Conservation (phyloP, 2,797 vertebrate species). For the Rhinoraja longicauda region DNA sequence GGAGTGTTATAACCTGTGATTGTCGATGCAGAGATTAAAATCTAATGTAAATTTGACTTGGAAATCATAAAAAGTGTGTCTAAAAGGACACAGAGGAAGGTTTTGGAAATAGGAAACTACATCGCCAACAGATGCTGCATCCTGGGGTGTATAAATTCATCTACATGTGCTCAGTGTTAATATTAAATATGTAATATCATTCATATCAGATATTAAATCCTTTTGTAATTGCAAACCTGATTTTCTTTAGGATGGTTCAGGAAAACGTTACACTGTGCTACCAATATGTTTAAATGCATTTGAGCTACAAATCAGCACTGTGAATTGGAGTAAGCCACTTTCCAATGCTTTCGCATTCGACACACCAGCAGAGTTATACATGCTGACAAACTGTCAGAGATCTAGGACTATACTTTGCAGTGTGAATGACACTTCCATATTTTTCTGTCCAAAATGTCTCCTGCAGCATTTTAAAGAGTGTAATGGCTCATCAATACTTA, state of each 20-base stretch:
- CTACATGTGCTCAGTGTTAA: not conserved
- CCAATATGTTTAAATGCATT: not conserved
- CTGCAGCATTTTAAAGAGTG: not conserved
- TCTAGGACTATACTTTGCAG: not conserved
- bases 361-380: not conserved
- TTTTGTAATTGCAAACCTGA: not conserved
- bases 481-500: slow-evolving; percentile 58
- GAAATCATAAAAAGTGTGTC: not conserved
- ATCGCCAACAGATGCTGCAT: not conserved
- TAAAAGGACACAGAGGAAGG: not conserved
- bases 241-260: not conserved
- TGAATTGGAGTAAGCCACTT: not conserved
- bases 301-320: not conserved
- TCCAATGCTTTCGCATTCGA: not conserved
- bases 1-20: not conserved
- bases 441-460: slow-evolving; percentile 16
- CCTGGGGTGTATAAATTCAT: not conserved
- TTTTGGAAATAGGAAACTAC: not conserved
- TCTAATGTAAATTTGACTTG: not conserved
- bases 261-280: not conserved
- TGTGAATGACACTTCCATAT: not conserved
- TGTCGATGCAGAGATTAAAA: not conserved
- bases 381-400: slow-evolving; percentile 6
- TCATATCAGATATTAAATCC: not conserved
- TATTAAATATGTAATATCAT: no score